phyloP scores from a whole-genome alignment of 2,797 vertebrate species.

The Sebastiscus albofasciatus region DNA sequence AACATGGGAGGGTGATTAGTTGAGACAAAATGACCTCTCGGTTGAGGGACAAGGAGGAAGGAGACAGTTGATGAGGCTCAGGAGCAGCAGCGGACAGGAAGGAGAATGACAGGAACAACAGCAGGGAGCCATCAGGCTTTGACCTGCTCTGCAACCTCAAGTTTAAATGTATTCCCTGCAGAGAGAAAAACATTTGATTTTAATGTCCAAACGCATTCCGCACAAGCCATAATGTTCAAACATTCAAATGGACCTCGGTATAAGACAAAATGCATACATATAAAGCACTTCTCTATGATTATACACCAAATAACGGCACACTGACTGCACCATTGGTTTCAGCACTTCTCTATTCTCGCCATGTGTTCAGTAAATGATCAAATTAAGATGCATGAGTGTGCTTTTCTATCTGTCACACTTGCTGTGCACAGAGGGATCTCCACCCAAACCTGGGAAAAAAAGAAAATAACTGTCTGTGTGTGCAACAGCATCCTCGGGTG shows the following conservation, averaged over 20 bases:
- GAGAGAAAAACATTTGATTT: neutral
- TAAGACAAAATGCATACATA: slow-evolving; percentile 11
- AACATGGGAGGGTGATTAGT: slow-evolving; percentile 32
- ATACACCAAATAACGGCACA: slow-evolving; percentile 30
- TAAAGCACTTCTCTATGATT: slow-evolving; percentile 32
- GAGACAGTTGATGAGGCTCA: slow-evolving; percentile 9
- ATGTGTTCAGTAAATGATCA: slow-evolving; percentile 67
- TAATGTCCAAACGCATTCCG: slow-evolving; percentile 6
- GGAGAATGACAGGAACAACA: slow-evolving; percentile 21
- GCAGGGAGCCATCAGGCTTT: slow-evolving; percentile 5
- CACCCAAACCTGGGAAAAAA: slow-evolving; percentile 25
- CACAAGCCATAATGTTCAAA: neutral
- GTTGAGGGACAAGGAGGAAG: slow-evolving; percentile 26
- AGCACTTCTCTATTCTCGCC: slow-evolving; percentile 49
- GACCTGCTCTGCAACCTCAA: slow-evolving; percentile 4
- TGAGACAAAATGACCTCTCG: slow-evolving; percentile 45
- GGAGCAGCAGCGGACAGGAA: neutral
- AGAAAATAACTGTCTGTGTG: neutral
- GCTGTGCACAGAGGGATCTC: slow-evolving; percentile 62
- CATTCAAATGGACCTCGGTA: slow-evolving; percentile 3
- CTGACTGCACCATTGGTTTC: slow-evolving; percentile 49
- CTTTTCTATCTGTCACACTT: slow-evolving; percentile 64
- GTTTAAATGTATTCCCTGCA: neutral
- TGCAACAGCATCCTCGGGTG: neutral
- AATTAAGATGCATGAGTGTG: slow-evolving; percentile 71